Evolutionary conservation across 2,113 vertebrate species (phyloP).

Genomic region (Aptenodytes patagonicus): DNA sequence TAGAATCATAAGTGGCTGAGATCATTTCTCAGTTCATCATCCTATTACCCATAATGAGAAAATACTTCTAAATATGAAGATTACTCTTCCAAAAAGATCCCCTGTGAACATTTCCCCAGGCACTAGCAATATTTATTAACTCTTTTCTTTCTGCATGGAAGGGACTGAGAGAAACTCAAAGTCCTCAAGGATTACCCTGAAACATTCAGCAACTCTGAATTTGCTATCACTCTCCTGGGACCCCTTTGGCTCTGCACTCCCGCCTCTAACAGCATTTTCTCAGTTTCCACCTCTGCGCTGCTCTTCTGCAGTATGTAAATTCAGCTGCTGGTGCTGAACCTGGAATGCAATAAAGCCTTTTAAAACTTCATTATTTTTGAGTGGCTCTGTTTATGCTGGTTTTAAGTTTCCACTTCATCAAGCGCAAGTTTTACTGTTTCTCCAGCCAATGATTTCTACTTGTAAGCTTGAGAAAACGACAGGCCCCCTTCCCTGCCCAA

Average conservation of each 20-base stretch:
- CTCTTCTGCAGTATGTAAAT: slow-evolving; percentile 27
- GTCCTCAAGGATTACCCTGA: background rate
- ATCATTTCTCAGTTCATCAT: slow-evolving; percentile 79
- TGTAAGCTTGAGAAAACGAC: background rate
- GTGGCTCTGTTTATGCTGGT: slow-evolving; percentile 19
- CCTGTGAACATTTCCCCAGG: slow-evolving; percentile 53
- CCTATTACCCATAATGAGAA: slow-evolving; percentile 77
- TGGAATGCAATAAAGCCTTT: slow-evolving; percentile 12
- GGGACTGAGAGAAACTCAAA: background rate
- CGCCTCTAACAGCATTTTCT: background rate
- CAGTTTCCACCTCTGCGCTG: slow-evolving; percentile 1
- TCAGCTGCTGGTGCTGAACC: slow-evolving; percentile 32
- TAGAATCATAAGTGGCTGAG: slow-evolving; percentile 69
- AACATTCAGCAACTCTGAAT: background rate
- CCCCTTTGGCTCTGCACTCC: background rate
- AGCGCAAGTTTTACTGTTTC: background rate
- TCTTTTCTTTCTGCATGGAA: background rate
- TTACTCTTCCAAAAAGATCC: slow-evolving; percentile 71
- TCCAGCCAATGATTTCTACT: background rate
- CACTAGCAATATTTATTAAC: slow-evolving; percentile 62
- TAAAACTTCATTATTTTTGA: slow-evolving; percentile 42
- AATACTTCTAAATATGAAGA: slow-evolving; percentile 75
- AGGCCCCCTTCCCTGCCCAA: background rate
- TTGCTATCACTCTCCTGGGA: background rate
- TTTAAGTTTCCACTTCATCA: slow-evolving; percentile 36